These are phyloP conservation scores for Gymnogyps californianus DNA, from an alignment of 2,113 vertebrate species.

Conservation along the genomic window DNA sequence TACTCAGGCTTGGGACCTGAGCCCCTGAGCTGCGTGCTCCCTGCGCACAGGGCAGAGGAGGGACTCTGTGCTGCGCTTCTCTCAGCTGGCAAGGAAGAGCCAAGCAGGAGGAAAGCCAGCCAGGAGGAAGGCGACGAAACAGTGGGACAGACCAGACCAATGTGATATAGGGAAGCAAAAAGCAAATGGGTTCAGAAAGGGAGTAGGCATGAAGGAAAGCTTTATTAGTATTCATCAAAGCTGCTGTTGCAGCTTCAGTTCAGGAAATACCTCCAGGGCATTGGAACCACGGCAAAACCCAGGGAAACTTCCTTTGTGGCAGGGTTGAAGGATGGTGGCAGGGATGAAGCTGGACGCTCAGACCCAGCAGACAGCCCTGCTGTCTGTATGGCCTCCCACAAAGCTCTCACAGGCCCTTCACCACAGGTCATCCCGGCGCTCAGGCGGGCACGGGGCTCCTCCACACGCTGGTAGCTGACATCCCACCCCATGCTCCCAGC, in stretches of 20 bases:
- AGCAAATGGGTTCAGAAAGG: neutral
- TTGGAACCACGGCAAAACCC: neutral
- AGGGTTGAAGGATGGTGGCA: neutral
- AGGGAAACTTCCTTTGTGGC: neutral
- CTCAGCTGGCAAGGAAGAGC: neutral
- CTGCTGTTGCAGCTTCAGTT: neutral
- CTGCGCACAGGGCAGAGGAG: too few species aligned
- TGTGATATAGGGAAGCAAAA: too few species aligned
- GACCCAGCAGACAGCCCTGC: neutral
- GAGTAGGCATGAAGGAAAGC: neutral
- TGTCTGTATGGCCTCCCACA: neutral
- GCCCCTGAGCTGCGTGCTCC: fast-evolving
- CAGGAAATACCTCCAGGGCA: neutral
- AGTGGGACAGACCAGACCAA: neutral
- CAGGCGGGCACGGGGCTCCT: neutral
- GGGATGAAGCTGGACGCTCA: neutral
- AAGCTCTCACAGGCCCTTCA: too few species aligned
- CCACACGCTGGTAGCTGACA: fast-evolving
- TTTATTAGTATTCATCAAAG: neutral
- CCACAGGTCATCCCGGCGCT: too few species aligned
- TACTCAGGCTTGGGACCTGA: neutral
- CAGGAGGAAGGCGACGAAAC: neutral
- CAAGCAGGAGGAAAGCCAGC: neutral
- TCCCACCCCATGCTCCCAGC: neutral
- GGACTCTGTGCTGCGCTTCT: too few species aligned